Percentiles rank a stretch among this genome's conserved stretches.
These are phyloP conservation scores for Pomatorhinus ruficollis DNA, from an alignment of 2,113 vertebrate genomes.

Conservation along the genomic window DNA sequence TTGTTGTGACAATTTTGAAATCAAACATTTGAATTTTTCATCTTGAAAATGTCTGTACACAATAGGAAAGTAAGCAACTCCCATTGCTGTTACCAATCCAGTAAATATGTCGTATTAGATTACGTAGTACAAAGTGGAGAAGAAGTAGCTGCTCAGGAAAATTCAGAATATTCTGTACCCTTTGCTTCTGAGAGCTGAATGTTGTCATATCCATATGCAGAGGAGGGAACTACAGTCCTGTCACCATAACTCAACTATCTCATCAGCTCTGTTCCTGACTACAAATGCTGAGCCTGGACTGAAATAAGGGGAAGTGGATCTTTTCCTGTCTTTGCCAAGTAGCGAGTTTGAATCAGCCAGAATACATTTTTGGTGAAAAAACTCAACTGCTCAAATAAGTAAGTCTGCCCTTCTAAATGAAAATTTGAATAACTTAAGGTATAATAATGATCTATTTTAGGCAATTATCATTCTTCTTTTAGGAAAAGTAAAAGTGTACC, in stretches of 20 bases:
- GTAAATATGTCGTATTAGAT: neutral
- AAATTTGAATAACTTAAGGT: neutral
- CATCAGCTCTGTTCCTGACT: neutral
- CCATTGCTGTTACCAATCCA: neutral
- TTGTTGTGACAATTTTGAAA: neutral
- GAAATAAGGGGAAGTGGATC: neutral
- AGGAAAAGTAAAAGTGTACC: neutral
- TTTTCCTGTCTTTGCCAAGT: neutral
- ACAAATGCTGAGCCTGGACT: neutral
- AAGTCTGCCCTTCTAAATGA: neutral
- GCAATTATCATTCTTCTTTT: neutral
- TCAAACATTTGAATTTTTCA: neutral
- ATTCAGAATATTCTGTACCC: neutral
- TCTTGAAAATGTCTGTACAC: neutral
- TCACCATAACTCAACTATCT: neutral
- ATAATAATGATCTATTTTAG: neutral
- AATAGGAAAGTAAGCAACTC: neutral
- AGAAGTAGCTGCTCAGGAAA: neutral
- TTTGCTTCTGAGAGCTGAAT: neutral
- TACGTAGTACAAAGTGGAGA: neutral
- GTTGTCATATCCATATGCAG: neutral
- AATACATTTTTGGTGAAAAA: neutral
- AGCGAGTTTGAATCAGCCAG: neutral
- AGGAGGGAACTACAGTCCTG: neutral
- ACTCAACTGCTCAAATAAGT: neutral